These are phyloP conservation scores for Sepioteuthis lessoniana DNA, from an alignment of 2,888 invertebrate species.

Conservation along the genomic window DNA sequence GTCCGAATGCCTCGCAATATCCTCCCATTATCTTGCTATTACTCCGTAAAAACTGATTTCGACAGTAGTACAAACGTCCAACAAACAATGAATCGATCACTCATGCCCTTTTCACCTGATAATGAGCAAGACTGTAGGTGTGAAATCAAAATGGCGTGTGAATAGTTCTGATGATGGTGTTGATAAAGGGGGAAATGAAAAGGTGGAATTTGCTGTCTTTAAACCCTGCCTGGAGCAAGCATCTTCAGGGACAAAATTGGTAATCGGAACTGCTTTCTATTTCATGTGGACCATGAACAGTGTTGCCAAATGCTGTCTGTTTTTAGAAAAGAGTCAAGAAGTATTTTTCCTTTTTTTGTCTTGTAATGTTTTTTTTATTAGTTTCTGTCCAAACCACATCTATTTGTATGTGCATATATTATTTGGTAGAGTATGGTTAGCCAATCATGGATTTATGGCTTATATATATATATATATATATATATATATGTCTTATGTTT, in stretches of 20 bases:
- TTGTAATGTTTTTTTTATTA: background rate
- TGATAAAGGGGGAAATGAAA: background rate
- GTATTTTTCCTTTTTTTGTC: background rate
- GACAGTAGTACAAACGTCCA: background rate
- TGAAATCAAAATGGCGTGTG: background rate
- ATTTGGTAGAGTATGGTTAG: too few species aligned
- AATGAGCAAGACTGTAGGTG: background rate
- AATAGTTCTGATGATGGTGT: background rate
- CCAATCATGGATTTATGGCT: too few species aligned
- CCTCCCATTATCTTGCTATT: constrained; percentile 33
- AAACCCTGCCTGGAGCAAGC: constrained; percentile 33
- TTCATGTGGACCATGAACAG: background rate
- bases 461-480: background rate
- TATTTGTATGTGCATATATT: background rate
- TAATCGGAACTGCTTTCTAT: constrained; percentile 12
- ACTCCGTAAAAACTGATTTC: background rate
- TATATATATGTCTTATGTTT: background rate
- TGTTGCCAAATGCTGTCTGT: background rate
- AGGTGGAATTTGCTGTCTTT: background rate
- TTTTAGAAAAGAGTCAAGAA: background rate
- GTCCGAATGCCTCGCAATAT: constrained; percentile 20
- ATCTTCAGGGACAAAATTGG: constrained; percentile 1
- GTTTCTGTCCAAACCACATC: background rate
- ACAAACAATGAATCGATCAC: constrained; percentile 12
- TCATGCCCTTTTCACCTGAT: background rate